These are phyloP conservation scores for Sinocyclocheilus rhinocerous DNA, from an alignment of 2,113 vertebrate species.

Conservation along the genomic window DNA sequence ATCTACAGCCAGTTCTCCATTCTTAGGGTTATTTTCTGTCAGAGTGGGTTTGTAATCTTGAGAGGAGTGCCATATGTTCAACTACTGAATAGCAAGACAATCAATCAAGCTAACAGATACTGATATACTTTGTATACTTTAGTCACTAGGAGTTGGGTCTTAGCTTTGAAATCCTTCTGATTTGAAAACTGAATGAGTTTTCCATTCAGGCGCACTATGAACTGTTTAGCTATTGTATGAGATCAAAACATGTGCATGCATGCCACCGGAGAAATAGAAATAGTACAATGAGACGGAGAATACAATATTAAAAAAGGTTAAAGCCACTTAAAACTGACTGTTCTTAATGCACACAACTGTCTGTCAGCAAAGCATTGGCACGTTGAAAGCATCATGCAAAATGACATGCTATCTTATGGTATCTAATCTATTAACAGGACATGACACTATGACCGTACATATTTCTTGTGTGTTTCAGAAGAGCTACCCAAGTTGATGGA, in stretches of 20 bases:
- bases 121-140: neutral
- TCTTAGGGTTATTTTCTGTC: neutral
- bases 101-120: neutral
- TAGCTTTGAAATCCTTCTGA: too few species aligned
- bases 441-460: conserved; percentile 12
- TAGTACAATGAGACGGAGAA: neutral
- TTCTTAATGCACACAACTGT: neutral
- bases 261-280: neutral
- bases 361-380: neutral
- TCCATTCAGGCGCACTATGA: neutral
- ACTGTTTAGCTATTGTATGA: conserved; percentile 3
- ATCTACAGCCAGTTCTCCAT: neutral
- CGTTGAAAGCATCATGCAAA: neutral
- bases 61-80: neutral
- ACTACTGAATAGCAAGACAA: neutral
- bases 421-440: neutral
- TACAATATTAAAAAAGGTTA: neutral
- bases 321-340: neutral
- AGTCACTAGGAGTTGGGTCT: neutral
- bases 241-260: neutral
- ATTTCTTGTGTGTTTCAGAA: conserved; percentile 32
- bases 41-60: neutral
- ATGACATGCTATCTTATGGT: neutral
- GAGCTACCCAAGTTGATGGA: conserved; percentile 57
- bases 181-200: neutral